Conservation (phyloP, 2,113 vertebrate species). For the Podarcis muralis region DNA sequence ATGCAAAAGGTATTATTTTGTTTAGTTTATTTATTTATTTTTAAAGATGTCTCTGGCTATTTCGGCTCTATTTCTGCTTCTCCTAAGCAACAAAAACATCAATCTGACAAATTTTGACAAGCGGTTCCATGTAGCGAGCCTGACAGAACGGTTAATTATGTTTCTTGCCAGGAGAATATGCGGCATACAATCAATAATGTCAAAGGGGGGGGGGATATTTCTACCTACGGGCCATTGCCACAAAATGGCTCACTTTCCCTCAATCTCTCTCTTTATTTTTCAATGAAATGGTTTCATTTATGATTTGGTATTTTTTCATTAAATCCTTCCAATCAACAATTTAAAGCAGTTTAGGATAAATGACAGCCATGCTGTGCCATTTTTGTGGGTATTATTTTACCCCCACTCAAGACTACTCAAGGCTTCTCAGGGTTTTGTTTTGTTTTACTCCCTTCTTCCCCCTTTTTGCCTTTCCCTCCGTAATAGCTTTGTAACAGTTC, state of each 20-base stretch:
- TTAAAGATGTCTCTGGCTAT: not conserved
- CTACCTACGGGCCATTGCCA: not conserved
- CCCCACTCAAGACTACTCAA: not conserved
- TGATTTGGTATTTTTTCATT: not conserved
- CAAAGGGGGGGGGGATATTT: slow-evolving; percentile 25
- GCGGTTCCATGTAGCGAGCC: slow-evolving; percentile 27
- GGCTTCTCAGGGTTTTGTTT: not conserved
- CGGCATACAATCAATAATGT: slow-evolving; percentile 50
- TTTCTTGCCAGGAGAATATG: slow-evolving; percentile 47
- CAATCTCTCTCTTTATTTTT: not conserved
- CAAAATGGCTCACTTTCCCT: not conserved
- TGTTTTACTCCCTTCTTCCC: not conserved
- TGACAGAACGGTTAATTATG: slow-evolving; percentile 58
- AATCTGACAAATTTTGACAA: slow-evolving; percentile 48
- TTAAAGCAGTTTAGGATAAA: slow-evolving; percentile 11
- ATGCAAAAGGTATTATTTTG: not conserved
- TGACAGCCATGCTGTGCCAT: not conserved
- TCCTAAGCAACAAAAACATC: slow-evolving; percentile 46
- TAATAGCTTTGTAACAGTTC: slow-evolving; percentile 18
- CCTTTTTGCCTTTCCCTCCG: not conserved
- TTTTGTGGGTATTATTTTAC: too few species aligned
- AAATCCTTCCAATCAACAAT: slow-evolving; percentile 11
- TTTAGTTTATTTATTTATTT: not conserved
- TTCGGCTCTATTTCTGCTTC: slow-evolving; percentile 1
- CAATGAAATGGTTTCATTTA: not conserved